Evolutionary conservation across 2,113 vertebrate species (phyloP).

Genomic region (Phyllopteryx taeniolatus): DNA sequence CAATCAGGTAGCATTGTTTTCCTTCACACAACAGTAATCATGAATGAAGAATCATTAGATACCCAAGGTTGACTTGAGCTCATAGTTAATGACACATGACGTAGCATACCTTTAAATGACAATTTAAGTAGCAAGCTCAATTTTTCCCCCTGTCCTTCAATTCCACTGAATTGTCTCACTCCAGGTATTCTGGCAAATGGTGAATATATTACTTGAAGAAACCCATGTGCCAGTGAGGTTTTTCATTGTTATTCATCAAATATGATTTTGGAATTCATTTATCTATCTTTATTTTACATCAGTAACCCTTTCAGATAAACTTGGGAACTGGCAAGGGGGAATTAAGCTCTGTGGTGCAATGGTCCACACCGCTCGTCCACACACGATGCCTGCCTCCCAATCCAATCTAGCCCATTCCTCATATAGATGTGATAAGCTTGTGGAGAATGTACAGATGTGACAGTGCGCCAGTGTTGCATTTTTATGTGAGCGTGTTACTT

Average conservation of each 20-base stretch:
- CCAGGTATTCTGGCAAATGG: constrained; percentile 62
- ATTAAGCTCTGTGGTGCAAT: constrained; percentile 50
- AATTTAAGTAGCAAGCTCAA: constrained; percentile 52
- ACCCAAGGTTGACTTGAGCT: constrained; percentile 44
- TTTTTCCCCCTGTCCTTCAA: constrained; percentile 48
- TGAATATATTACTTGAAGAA: constrained; percentile 64
- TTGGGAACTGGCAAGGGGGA: constrained; percentile 46
- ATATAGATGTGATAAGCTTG: constrained; percentile 77
- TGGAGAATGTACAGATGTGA: constrained; percentile 65
- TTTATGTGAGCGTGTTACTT: constrained; percentile 22
- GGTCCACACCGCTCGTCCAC: constrained; percentile 36
- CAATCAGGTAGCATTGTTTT: constrained; percentile 41
- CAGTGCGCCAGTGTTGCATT: constrained; percentile 56
- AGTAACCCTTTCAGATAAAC: constrained; percentile 57
- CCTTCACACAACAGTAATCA: constrained; percentile 27
- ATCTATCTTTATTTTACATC: constrained; percentile 59
- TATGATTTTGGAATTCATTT: constrained; percentile 60
- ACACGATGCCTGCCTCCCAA: constrained; percentile 68
- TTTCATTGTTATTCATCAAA: constrained; percentile 64
- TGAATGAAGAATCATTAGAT: constrained; percentile 59
- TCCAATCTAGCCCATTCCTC: constrained; percentile 77
- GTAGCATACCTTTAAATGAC: constrained; percentile 61
- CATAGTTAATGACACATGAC: constrained; percentile 59
- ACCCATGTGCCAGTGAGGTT: constrained; percentile 55
- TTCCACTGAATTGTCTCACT: constrained; percentile 60